Evolutionary conservation across 2,113 vertebrate species (phyloP).

Genomic region (Poeciliopsis turrubarensis): DNA sequence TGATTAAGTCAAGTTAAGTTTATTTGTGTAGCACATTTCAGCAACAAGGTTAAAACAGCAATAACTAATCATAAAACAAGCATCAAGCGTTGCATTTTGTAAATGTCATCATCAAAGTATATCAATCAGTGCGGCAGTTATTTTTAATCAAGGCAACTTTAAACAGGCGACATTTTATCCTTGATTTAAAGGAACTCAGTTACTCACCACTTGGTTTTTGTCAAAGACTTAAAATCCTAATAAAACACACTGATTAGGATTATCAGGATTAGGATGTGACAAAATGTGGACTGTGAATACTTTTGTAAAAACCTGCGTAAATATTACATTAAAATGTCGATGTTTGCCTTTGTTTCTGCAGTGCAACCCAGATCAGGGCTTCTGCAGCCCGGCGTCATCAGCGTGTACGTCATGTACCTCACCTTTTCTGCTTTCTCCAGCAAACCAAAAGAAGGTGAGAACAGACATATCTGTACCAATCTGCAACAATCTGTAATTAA

Average conservation of each 20-base stretch:
- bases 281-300: background rate
- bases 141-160: no score
- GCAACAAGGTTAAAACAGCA: no score
- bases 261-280: background rate
- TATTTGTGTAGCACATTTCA: no score
- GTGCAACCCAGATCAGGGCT: conserved; percentile 93
- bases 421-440: conserved; percentile 96
- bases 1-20: no score
- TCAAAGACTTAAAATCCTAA: background rate
- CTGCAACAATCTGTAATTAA: background rate
- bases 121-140: no score
- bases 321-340: background rate
- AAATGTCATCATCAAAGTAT: no score
- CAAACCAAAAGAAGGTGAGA: conserved; percentile 91
- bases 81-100: no score
- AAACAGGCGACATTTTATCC: no score
- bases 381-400: conserved; percentile 94
- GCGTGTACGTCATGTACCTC: conserved; percentile 96
- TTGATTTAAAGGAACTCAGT: no score
- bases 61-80: no score
- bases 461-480: background rate
- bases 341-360: conserved; percentile 59
- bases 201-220: background rate
- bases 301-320: background rate
- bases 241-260: background rate